Evolutionary conservation across 2,113 vertebrate genomes (phyloP).

Genomic region (Aplodontia rufa): DNA sequence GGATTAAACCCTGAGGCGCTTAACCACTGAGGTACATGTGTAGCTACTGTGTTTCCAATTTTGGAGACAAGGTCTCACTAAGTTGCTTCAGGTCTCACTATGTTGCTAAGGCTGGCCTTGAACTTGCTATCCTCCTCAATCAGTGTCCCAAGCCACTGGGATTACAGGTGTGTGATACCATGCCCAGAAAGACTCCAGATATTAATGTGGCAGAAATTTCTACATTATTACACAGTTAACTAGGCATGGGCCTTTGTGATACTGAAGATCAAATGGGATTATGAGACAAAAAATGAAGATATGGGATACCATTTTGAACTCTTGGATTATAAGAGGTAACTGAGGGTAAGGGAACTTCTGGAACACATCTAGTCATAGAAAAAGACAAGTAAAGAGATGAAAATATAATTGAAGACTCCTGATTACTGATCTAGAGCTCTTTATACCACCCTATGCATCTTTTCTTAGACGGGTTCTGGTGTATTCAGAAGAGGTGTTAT

Average conservation of each 20-base stretch:
- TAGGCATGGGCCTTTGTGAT: slow-evolving; percentile 20
- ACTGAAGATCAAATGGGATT: background rate
- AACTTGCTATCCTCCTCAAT: no score
- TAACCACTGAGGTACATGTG: no score
- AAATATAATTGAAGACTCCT: background rate
- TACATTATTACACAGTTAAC: background rate
- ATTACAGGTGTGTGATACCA: no score
- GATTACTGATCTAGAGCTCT: background rate
- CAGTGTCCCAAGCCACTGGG: no score
- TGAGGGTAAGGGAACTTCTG: background rate
- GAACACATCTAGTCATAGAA: background rate
- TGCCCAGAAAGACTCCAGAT: background rate
- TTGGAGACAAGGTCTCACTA: no score
- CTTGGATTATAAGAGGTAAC: slow-evolving; percentile 14
- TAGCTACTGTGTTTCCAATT: no score
- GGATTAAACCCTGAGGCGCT: no score
- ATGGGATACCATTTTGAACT: slow-evolving; percentile 4
- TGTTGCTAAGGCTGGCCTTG: no score
- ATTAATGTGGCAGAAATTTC: slow-evolving; percentile 23
- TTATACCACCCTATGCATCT: background rate
- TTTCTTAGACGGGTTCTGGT: background rate
- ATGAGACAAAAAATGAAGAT: background rate
- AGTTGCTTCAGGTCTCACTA: no score
- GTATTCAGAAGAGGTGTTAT: background rate
- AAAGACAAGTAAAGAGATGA: background rate